Percentiles rank a stretch among this genome's conserved stretches.
These are phyloP conservation scores for Ptyas mucosa DNA, from an alignment of 2,113 vertebrate genomes.

Conservation along the genomic window DNA sequence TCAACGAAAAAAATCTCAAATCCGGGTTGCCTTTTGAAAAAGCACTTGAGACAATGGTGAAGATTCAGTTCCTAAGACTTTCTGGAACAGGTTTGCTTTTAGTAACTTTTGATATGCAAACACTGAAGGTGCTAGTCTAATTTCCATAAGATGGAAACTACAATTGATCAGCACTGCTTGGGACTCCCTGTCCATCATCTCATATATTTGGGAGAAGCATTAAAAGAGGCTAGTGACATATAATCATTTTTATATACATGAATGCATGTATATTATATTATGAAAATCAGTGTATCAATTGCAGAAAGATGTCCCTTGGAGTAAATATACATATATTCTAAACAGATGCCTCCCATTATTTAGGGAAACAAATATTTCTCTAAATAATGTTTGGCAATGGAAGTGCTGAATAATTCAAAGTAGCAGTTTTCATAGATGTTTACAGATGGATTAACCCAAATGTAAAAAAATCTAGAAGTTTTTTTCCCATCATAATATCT, in stretches of 20 bases:
- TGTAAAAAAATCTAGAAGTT: slow-evolving; percentile 45
- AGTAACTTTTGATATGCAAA: not conserved
- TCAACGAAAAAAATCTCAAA: not conserved
- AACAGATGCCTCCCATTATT: slow-evolving; percentile 19
- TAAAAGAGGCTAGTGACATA: not conserved
- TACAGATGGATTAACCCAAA: slow-evolving; percentile 25
- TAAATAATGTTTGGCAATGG: not conserved
- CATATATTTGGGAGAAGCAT: not conserved
- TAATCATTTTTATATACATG: not conserved
- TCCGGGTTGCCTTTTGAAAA: not conserved
- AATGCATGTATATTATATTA: not conserved
- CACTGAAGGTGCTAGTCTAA: not conserved
- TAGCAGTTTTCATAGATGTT: slow-evolving; percentile 9
- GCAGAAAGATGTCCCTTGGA: not conserved
- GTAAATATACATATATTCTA: not conserved
- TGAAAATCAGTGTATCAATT: not conserved
- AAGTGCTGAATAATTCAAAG: slow-evolving; percentile 5
- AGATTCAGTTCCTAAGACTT: not conserved
- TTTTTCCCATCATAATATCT: slow-evolving; percentile 53
- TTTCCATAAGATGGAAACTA: not conserved
- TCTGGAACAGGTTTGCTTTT: not conserved
- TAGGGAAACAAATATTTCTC: slow-evolving; percentile 2
- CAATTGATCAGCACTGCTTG: not conserved
- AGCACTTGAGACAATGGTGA: not conserved
- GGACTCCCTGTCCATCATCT: not conserved